These are phyloP conservation scores for Myotis davidii DNA, from an alignment of 2,113 vertebrate genomes.

Conservation along the genomic window DNA sequence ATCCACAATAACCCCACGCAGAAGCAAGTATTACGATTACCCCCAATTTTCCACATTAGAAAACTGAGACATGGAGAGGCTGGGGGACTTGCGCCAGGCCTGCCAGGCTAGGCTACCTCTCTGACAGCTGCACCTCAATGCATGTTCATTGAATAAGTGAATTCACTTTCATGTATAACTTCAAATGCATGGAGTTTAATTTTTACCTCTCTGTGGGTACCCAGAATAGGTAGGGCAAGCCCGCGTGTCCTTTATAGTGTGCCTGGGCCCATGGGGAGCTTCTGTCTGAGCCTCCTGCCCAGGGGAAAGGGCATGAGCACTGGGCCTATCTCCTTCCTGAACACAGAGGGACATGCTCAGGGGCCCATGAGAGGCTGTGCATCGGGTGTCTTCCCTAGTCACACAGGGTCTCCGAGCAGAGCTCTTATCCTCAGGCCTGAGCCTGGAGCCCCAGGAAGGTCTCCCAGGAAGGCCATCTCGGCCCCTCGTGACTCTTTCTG, in stretches of 20 bases:
- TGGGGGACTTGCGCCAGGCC: neutral
- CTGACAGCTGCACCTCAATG: neutral
- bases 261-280: neutral
- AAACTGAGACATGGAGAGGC: constrained; percentile 16
- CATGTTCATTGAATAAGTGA: neutral
- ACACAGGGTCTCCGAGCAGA: neutral
- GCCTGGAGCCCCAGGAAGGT: neutral
- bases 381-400: neutral
- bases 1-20: neutral
- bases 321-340: neutral
- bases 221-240: neutral
- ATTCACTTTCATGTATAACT: neutral
- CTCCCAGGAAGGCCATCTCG: neutral
- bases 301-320: neutral
- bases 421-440: neutral
- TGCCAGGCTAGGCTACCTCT: neutral
- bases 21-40: constrained; percentile 39
- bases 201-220: neutral
- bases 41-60: constrained; percentile 17
- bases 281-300: neutral
- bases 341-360: neutral
- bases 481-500: neutral
- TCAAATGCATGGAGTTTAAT: neutral
- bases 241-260: neutral
- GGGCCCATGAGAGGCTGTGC: neutral